phyloP scores from a whole-genome alignment of 2,113 vertebrate genomes.

The Chaetodon trifascialis region DNA sequence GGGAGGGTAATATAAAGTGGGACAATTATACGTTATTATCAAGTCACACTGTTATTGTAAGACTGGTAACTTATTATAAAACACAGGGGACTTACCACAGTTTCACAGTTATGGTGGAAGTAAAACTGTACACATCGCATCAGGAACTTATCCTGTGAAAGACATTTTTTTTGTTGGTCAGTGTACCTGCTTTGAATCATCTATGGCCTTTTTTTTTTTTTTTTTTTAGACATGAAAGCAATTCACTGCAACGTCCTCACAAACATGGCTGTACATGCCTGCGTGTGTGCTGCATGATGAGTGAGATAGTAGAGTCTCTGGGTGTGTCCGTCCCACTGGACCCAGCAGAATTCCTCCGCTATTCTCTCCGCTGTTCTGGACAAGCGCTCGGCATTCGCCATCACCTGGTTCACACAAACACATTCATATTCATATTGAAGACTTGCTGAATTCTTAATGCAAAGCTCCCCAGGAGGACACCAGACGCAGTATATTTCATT shows the following conservation, averaged over 20 bases:
- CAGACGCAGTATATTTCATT: conserved; percentile 5
- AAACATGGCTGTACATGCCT: conserved; percentile 6
- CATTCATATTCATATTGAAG: conserved; percentile 44
- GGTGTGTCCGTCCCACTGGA: conserved; percentile 92
- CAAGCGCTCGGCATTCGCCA: conserved; percentile 87
- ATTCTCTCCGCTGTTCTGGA: conserved; percentile 85
- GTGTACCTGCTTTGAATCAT: not conserved
- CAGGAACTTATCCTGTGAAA: conserved; percentile 85
- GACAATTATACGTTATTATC: not conserved
- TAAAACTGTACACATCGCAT: conserved; percentile 94
- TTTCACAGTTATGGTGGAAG: conserved; percentile 85
- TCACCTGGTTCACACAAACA: conserved; percentile 83
- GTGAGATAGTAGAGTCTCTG: conserved; percentile 93
- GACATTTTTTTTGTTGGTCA: not conserved
- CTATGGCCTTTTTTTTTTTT: not conserved
- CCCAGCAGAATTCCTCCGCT: conserved; percentile 92
- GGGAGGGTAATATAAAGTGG: conserved; percentile 18
- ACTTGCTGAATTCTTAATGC: conserved; percentile 42
- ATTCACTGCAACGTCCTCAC: not conserved
- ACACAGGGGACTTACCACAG: conserved; percentile 85
- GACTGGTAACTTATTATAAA: not conserved
- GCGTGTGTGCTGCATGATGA: conserved; percentile 81
- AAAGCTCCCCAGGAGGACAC: conserved; percentile 12
- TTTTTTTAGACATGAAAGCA: not conserved
- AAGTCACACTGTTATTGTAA: not conserved